Percentiles rank a stretch among this genome's conserved stretches.
Conservation (phyloP, 2,797 vertebrate genomes). For the Pangasius mekongensis region DNA sequence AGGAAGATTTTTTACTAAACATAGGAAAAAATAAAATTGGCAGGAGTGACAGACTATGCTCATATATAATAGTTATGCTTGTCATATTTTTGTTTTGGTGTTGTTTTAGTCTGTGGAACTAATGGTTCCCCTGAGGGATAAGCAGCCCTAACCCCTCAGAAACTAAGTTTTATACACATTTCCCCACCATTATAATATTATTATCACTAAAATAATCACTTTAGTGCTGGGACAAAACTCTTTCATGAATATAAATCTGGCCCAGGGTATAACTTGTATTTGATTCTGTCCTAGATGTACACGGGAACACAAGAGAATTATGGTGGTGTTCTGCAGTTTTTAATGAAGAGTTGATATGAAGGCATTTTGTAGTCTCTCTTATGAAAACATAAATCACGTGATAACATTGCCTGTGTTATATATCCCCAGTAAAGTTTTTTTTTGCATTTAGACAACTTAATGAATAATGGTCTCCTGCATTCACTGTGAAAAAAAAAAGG, state of each 20-base stretch:
- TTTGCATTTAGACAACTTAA: slow-evolving; percentile 22
- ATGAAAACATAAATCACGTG: slow-evolving; percentile 40
- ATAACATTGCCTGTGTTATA: neutral
- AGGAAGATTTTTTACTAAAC: neutral
- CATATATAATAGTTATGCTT: neutral
- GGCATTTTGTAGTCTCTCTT: neutral
- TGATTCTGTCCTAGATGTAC: slow-evolving; percentile 12
- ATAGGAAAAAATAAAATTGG: neutral
- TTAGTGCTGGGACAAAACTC: neutral
- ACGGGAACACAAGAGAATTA: neutral
- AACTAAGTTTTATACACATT: neutral
- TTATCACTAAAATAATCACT: slow-evolving; percentile 4
- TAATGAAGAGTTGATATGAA: slow-evolving; percentile 26
- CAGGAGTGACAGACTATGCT: neutral
- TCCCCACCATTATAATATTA: slow-evolving; percentile 1
- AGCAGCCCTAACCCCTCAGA: neutral
- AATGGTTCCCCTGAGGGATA: neutral
- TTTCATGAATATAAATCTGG: slow-evolving; percentile 29
- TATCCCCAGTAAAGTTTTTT: neutral
- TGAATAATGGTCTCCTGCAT: slow-evolving; percentile 29
- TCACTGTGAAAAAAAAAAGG: neutral
- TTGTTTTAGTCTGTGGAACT: neutral
- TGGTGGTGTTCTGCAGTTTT: slow-evolving; percentile 12
- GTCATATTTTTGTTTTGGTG: neutral
- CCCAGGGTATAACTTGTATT: slow-evolving; percentile 2